Conservation (phyloP, 2,888 invertebrate species). For the Apoda limacodes region DNA sequence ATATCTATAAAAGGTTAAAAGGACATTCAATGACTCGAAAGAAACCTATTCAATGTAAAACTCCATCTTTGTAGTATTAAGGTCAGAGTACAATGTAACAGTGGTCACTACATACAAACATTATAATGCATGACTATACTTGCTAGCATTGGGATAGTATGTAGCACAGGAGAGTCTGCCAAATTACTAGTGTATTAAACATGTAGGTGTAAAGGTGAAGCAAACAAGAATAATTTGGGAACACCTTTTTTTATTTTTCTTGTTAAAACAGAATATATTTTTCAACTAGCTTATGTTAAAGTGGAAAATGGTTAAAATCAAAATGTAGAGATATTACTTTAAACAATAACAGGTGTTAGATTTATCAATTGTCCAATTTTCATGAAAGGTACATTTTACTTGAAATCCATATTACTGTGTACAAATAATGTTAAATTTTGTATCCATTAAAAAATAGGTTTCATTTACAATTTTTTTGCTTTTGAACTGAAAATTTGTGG, state of each 20-base stretch:
- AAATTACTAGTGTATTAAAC: constrained; percentile 45
- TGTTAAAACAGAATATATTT: constrained; percentile 67
- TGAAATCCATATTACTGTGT: constrained; percentile 11
- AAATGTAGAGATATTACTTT: constrained; percentile 11
- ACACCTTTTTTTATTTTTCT: constrained; percentile 57
- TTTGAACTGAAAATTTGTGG: constrained; percentile 54
- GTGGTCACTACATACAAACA: too few species aligned
- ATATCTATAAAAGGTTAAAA: too few species aligned
- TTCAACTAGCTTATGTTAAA: constrained; percentile 61
- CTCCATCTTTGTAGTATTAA: too few species aligned
- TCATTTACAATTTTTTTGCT: constrained; percentile 33
- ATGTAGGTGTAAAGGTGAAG: constrained; percentile 35
- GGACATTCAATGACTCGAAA: too few species aligned
- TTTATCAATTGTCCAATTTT: too few species aligned
- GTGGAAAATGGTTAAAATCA: constrained; percentile 23
- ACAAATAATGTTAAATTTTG: constrained; percentile 23
- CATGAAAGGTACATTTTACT: too few species aligned
- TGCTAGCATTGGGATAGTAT: too few species aligned
- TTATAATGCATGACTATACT: too few species aligned
- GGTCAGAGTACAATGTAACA: not conserved
- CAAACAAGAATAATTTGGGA: constrained; percentile 49
- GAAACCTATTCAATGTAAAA: too few species aligned
- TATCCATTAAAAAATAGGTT: constrained; percentile 49
- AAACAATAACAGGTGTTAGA: too few species aligned
- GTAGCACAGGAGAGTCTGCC: too few species aligned